Conservation (phyloP, 2,797 vertebrate species). For the Crenichthys baileyi region DNA sequence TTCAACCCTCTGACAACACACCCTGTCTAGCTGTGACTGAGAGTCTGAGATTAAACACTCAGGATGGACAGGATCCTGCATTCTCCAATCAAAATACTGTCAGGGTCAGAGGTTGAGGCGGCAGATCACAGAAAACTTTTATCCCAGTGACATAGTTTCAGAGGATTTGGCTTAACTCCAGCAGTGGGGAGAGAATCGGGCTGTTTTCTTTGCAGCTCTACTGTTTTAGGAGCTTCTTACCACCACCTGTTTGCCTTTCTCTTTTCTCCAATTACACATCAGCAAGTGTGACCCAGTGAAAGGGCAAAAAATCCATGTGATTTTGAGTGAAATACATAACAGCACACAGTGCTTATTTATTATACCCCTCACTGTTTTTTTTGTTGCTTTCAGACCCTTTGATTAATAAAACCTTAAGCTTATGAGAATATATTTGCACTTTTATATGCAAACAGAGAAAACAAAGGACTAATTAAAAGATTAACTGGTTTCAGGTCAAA, state of each 20-base stretch:
- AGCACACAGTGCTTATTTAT: background rate
- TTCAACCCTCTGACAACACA: slow-evolving; percentile 61
- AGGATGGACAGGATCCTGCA: slow-evolving; percentile 66
- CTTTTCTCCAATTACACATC: slow-evolving; percentile 42
- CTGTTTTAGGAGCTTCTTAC: slow-evolving; percentile 75
- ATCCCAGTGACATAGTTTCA: slow-evolving; percentile 68
- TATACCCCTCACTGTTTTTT: background rate
- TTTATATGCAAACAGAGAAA: background rate
- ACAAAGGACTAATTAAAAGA: background rate
- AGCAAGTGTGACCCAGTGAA: slow-evolving; percentile 36
- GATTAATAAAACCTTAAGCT: background rate
- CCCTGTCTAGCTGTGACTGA: slow-evolving; percentile 57
- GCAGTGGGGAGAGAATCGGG: slow-evolving; percentile 72
- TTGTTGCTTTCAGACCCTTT: background rate
- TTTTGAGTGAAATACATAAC: background rate
- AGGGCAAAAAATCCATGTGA: slow-evolving; percentile 9
- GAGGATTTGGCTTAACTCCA: slow-evolving; percentile 63
- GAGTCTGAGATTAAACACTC: slow-evolving; percentile 70
- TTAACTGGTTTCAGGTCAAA: slow-evolving; percentile 12
- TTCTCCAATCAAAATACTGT: slow-evolving; percentile 79
- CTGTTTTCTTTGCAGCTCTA: slow-evolving; percentile 82
- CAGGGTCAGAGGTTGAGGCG: slow-evolving; percentile 68
- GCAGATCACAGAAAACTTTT: slow-evolving; percentile 78
- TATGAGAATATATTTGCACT: background rate
- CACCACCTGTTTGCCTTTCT: slow-evolving; percentile 49